Evolutionary conservation across 2,888 invertebrate genomes (phyloP), one percentile per base, ranked within the genome.

Genomic region (Anaspis maculata): DNA sequence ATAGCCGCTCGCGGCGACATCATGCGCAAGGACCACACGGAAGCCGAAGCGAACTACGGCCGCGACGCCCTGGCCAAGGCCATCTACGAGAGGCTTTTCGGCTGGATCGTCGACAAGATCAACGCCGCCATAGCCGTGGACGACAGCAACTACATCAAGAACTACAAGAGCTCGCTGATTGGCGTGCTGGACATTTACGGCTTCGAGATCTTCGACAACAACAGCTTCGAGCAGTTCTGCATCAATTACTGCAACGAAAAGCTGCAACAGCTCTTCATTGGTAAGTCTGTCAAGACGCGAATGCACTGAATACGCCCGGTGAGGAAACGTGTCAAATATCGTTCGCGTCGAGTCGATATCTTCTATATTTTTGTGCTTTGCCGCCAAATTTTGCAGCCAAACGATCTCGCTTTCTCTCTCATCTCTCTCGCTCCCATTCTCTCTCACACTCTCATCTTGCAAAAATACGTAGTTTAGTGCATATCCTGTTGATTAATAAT

Each of bases 181-280:
- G 96, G 96, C 6, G 96, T 97, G 3, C 70, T 98, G 29, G 97
- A 98, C 60, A 98, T 98, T 57, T 98, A 97, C 64, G 97, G 97
- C 12, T 98, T 97, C 66, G 97, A 98, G 71, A 94, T 97, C 48
- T 95, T 98, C 65, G 94, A 95, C 50, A 77, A 77, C 15, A 97
- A 97, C 67, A 92, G 91, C 69, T 95, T 97, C 67, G 97, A 97
- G 65, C 97, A 97, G 69, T 92, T 97, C 68, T 97, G 96, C 66
- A 97, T 97, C 59, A 97, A 97, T 69, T 97, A 96, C 68, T 97
- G 96, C 61, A 97, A 97, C 62, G 97, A 97, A 70, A 97, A 97
- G 62, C 71, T 97, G 45, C 97, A 97, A 62, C 97, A 97, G 64
- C 71, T 97, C 19, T 97, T 97, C 62, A 97, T 97, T 56, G 87